phyloP scores from a whole-genome alignment of 1,140 invertebrate species.

The Metaphire vulgaris region DNA sequence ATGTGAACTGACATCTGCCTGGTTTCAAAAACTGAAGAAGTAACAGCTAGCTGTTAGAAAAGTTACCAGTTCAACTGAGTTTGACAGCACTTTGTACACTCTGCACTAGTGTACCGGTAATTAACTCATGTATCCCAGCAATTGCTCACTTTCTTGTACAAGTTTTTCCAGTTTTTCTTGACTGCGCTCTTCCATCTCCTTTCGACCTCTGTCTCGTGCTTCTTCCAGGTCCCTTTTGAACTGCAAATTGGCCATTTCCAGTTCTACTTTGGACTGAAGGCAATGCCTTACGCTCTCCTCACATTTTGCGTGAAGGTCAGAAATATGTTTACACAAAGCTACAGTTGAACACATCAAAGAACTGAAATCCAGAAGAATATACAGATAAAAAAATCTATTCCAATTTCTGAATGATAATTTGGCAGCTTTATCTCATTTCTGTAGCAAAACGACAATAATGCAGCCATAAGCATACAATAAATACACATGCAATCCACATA shows the following conservation, averaged over 20 bases:
- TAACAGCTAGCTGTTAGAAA: too few relatives aligned
- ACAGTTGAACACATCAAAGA: too few relatives aligned
- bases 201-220: neutral
- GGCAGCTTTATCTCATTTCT: too few relatives aligned
- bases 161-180: neutral
- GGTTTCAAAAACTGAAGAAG: too few relatives aligned
- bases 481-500: too few relatives aligned
- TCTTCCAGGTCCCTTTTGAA: neutral
- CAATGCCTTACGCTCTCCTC: neutral
- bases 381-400: too few relatives aligned
- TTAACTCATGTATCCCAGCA: neutral
- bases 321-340: neutral
- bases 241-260: neutral
- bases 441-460: too few relatives aligned
- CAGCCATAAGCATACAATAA: too few relatives aligned
- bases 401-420: too few relatives aligned
- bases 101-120: neutral
- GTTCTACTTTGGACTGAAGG: neutral
- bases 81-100: neutral
- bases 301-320: neutral
- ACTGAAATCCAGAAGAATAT: too few relatives aligned
- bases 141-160: neutral
- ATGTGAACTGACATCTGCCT: too few relatives aligned
- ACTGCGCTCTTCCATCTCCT: neutral
- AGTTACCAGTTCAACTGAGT: neutral